Evolutionary conservation across 2,888 invertebrate species (phyloP).

Genomic region (Leucophenga montana): DNA sequence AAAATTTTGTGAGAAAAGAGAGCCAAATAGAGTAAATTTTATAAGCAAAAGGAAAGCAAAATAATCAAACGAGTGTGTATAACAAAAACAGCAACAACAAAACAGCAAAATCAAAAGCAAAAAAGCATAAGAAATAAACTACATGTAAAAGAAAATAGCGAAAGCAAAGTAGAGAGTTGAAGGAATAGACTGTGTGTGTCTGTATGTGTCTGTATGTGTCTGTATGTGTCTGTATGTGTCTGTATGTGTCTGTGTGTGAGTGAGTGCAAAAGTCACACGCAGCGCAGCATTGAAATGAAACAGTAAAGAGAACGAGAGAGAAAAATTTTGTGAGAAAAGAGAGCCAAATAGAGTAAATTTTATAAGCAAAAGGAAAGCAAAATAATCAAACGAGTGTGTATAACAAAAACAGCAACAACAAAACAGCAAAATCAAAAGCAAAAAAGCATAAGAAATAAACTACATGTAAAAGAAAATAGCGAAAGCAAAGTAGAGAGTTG

Average conservation of each 20-base stretch:
- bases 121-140: not conserved
- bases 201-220: too few relatives aligned
- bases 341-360: slow-evolving; percentile 9
- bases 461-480: not conserved
- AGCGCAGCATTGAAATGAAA: slow-evolving; percentile 1
- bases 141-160: not conserved
- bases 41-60: not conserved
- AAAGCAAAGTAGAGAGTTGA: slow-evolving; percentile 10
- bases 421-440: slow-evolving; percentile 2
- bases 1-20: not conserved
- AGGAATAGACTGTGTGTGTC: slow-evolving; percentile 29
- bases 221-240: too few relatives aligned
- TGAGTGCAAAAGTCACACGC: slow-evolving; percentile 36
- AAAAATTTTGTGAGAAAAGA: not conserved
- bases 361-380: not conserved
- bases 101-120: slow-evolving; percentile 1
- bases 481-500: slow-evolving; percentile 11
- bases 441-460: not conserved
- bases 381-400: slow-evolving; percentile 2
- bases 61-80: slow-evolving; percentile 2
- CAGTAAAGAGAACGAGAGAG: slow-evolving; percentile 17
- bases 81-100: slow-evolving; percentile 15
- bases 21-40: slow-evolving; percentile 10
- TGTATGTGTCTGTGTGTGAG: slow-evolving; percentile 9
- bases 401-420: too few relatives aligned